Percentiles rank a stretch among this genome's conserved stretches.
Conservation (phyloP, 2,888 invertebrate species). For the Gari tellinella region DNA sequence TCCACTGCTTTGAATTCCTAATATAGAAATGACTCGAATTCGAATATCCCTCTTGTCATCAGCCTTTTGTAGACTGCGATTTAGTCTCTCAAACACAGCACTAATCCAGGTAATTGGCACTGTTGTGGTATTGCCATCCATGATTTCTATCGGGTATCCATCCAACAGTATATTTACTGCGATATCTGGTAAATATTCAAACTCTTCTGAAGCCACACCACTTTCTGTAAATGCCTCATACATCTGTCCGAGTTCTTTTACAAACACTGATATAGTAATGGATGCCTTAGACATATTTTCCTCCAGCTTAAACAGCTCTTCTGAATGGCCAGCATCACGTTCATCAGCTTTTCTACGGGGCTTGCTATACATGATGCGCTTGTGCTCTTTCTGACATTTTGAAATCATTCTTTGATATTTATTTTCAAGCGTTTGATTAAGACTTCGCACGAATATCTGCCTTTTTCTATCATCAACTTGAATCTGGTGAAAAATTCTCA, state of each 20-base stretch:
- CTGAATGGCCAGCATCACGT: no score
- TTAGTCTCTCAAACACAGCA: not conserved
- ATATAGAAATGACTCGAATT: slow-evolving; percentile 5
- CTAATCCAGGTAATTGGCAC: slow-evolving; percentile 10
- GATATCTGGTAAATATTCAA: not conserved
- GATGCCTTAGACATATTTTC: not conserved
- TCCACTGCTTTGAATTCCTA: slow-evolving; percentile 57
- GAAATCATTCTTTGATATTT: not conserved
- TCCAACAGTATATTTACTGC: slow-evolving; percentile 1
- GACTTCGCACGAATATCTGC: not conserved
- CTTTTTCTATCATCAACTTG: slow-evolving; percentile 3
- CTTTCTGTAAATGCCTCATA: slow-evolving; percentile 11
- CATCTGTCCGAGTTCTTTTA: slow-evolving; percentile 15
- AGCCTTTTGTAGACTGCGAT: not conserved
- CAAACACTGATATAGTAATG: not conserved
- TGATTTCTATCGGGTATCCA: slow-evolving; percentile 19
- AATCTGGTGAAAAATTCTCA: slow-evolving; percentile 1
- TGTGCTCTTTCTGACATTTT: not conserved
- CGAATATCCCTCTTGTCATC: not conserved
- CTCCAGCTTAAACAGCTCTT: not conserved
- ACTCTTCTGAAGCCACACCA: not conserved
- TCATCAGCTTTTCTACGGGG: no score
- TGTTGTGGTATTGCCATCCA: slow-evolving; percentile 14
- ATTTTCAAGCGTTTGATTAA: not conserved
- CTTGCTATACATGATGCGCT: no score